These are phyloP conservation scores for Scolopax rusticola DNA, from an alignment of 2,797 vertebrate species.

Conservation along the genomic window DNA sequence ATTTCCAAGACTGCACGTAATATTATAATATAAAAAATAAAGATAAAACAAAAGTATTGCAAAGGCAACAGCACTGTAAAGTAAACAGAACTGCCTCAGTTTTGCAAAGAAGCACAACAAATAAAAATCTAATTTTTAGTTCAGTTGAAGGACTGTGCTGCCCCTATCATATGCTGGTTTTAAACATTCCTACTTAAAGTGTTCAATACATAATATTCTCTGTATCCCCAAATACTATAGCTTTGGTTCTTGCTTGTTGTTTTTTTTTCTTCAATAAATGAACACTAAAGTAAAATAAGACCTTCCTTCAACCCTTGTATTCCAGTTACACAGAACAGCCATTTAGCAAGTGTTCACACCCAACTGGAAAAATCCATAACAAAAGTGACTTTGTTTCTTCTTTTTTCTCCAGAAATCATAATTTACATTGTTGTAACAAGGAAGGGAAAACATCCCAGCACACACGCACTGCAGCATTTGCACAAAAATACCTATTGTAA, in stretches of 20 bases:
- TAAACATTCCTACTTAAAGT: not conserved
- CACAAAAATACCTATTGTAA: not conserved
- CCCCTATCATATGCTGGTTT: not conserved
- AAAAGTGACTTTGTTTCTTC: constrained; percentile 45
- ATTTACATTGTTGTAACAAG: constrained; percentile 38
- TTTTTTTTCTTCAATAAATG: not conserved
- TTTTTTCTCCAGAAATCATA: constrained; percentile 7
- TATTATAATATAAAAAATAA: not conserved
- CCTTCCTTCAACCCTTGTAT: not conserved
- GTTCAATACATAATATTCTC: not conserved
- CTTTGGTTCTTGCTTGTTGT: not conserved
- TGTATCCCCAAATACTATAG: not conserved
- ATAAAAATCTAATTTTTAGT: not conserved
- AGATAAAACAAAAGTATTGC: not conserved
- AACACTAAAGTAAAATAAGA: not conserved
- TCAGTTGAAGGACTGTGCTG: not conserved
- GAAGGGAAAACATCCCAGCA: constrained; percentile 33
- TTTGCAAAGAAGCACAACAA: not conserved
- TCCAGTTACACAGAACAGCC: not conserved
- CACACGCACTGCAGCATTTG: not conserved
- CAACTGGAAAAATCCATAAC: not conserved
- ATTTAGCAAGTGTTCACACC: not conserved
- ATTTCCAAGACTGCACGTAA: not conserved
- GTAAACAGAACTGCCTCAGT: not conserved
- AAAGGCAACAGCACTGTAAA: not conserved